Conservation (phyloP, 2,113 vertebrate species). For the Zosterops japonicus region DNA sequence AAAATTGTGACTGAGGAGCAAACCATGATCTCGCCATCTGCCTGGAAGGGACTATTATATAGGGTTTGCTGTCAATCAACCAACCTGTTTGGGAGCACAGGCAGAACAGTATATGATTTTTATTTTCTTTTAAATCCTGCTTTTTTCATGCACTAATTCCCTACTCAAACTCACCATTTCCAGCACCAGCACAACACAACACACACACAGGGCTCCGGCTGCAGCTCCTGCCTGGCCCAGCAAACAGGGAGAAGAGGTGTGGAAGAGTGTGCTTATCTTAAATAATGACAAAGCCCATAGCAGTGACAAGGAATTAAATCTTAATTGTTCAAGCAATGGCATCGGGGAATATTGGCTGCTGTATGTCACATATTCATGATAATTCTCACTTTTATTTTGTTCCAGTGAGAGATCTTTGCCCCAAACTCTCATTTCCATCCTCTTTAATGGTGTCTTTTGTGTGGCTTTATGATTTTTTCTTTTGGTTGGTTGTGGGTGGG, state of each 20-base stretch:
- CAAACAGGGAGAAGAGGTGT: background rate
- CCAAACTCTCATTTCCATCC: background rate
- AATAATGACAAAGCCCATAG: background rate
- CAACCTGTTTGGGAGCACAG: constrained; percentile 58
- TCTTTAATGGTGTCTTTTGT: background rate
- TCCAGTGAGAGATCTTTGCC: background rate
- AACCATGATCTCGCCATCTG: constrained; percentile 74
- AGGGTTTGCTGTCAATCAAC: constrained; percentile 66
- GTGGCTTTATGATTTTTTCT: background rate
- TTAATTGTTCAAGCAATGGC: background rate
- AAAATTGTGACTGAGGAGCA: constrained; percentile 69
- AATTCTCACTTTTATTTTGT: background rate
- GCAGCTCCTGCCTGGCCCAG: background rate
- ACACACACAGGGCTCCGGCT: background rate
- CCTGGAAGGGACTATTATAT: constrained; percentile 63
- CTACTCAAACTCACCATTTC: background rate
- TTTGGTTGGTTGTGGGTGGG: background rate
- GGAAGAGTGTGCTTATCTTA: background rate
- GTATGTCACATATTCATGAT: background rate
- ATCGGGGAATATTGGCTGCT: background rate
- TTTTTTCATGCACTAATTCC: constrained; percentile 48
- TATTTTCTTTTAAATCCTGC: background rate
- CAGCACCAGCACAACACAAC: background rate
- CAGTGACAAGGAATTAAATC: background rate
- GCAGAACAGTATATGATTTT: constrained; percentile 19